These are phyloP conservation scores for Agapostemon virescens DNA, from an alignment of 2,888 invertebrate genomes.

Conservation along the genomic window DNA sequence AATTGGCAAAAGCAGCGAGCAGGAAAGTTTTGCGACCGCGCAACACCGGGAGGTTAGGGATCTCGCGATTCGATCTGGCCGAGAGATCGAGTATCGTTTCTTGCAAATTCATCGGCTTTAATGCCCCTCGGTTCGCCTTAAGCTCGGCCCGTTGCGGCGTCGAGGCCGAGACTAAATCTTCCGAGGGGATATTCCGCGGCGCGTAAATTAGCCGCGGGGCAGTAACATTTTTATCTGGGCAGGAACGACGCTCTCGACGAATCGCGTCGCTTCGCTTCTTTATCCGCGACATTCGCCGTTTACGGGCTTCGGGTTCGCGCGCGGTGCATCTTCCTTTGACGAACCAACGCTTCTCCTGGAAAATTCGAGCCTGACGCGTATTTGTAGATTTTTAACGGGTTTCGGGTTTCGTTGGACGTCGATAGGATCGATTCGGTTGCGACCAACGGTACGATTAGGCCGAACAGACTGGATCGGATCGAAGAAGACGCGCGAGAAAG, in stretches of 20 bases:
- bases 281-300: slow-evolving; percentile 55
- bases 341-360: slow-evolving; percentile 55
- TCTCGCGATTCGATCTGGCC: not conserved
- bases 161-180: not conserved
- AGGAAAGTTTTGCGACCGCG: not conserved
- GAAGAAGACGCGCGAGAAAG: not conserved
- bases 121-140: slow-evolving; percentile 16
- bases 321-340: slow-evolving; percentile 52
- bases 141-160: slow-evolving; percentile 7
- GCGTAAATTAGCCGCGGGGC: slow-evolving; percentile 47
- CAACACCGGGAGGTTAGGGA: not conserved
- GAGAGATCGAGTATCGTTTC: not conserved
- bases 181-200: slow-evolving; percentile 26
- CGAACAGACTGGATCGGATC: not conserved
- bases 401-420: too few relatives aligned
- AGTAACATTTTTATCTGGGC: slow-evolving; percentile 48
- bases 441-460: too few relatives aligned
- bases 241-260: slow-evolving; percentile 32
- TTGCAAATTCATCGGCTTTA: slow-evolving; percentile 34
- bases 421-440: too few relatives aligned
- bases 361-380: slow-evolving; percentile 39
- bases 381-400: too few relatives aligned
- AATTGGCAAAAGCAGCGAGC: not conserved
- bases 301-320: slow-evolving; percentile 30
- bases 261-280: slow-evolving; percentile 43